phyloP scores from a whole-genome alignment of 2,113 vertebrate genomes.

The Danionella cerebrum region DNA sequence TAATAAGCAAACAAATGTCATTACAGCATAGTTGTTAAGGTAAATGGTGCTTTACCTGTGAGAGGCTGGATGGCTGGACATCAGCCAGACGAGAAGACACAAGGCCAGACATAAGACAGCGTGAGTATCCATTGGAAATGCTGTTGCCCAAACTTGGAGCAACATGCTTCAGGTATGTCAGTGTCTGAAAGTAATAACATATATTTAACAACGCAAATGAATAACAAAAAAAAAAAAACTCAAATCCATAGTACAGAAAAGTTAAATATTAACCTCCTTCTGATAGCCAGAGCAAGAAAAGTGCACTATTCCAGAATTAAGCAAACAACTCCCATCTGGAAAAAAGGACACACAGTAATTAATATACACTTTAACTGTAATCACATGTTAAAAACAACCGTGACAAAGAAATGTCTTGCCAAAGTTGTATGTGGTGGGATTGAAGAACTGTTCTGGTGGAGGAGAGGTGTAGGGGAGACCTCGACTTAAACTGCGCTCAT shows the following conservation, averaged over 20 bases:
- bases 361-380: neutral
- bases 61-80: constrained; percentile 77
- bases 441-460: constrained; percentile 89
- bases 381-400: neutral
- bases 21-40: too few relatives aligned
- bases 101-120: constrained; percentile 86
- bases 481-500: constrained; percentile 81
- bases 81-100: constrained; percentile 79
- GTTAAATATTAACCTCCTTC: constrained; percentile 73
- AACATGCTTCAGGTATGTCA: constrained; percentile 85
- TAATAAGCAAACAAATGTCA: neutral
- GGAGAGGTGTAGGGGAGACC: constrained; percentile 77
- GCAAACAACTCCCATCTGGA: constrained; percentile 83
- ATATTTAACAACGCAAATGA: neutral
- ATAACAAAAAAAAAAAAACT: neutral
- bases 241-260: neutral
- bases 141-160: constrained; percentile 76
- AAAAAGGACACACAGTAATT: constrained; percentile 11
- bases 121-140: constrained; percentile 78
- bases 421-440: constrained; percentile 86
- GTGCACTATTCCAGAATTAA: constrained; percentile 82
- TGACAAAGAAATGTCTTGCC: constrained; percentile 59
- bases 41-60: constrained; percentile 64
- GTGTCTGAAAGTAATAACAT: constrained; percentile 60
- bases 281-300: constrained; percentile 88